phyloP scores from a whole-genome alignment of 1,140 invertebrate species.

The Sycophaga agraensis region DNA sequence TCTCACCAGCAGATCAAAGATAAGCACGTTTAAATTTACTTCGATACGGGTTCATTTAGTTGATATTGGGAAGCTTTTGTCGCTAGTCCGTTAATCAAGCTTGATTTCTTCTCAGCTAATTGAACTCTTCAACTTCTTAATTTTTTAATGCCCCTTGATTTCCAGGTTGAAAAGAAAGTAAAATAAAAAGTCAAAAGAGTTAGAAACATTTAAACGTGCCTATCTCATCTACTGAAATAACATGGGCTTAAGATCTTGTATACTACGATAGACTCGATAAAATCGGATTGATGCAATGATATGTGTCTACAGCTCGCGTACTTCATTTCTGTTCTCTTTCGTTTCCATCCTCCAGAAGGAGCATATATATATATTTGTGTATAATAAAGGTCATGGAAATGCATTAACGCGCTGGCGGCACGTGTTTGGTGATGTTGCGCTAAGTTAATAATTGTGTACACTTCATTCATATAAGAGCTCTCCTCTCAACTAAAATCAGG shows the following conservation, averaged over 20 bases:
- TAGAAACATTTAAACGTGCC: slow-evolving; percentile 9
- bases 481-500: too few species aligned
- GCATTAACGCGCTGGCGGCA: slow-evolving; percentile 34
- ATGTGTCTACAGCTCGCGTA: background rate
- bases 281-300: slow-evolving; percentile 1
- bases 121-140: too few species aligned
- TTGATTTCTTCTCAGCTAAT: too few species aligned
- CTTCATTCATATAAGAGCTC: too few species aligned
- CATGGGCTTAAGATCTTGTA: slow-evolving; percentile 3
- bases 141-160: too few species aligned
- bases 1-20: background rate
- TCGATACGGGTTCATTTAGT: too few species aligned
- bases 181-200: too few species aligned
- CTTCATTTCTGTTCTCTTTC: background rate
- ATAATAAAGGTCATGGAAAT: background rate
- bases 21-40: slow-evolving; percentile 10
- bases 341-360: background rate
- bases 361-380: too few species aligned
- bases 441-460: background rate
- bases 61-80: too few species aligned
- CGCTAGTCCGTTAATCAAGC: too few species aligned
- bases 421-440: slow-evolving; percentile 53
- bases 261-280: background rate
- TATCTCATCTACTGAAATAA: background rate
- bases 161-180: too few species aligned